Evolutionary conservation across 2,797 vertebrate species (phyloP).

Genomic region (Phalloptychus januarius): DNA sequence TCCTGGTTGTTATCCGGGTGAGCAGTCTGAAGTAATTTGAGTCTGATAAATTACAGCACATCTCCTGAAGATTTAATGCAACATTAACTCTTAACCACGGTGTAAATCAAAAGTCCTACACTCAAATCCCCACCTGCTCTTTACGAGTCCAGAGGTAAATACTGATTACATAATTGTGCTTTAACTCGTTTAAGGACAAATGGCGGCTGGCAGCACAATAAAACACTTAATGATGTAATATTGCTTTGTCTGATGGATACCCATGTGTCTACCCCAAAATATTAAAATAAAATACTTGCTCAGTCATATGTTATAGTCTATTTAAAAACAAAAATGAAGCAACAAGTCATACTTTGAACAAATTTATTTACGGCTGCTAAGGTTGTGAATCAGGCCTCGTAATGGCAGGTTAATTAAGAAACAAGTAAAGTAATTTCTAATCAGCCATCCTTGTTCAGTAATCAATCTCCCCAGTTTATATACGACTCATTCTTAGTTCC

Average conservation of each 20-base stretch:
- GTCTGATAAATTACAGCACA: slow-evolving; percentile 19
- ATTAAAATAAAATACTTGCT: no score
- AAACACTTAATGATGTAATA: not conserved
- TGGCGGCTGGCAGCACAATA: not conserved
- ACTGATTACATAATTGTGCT: not conserved
- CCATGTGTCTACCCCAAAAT: no score
- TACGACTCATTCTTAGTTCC: no score
- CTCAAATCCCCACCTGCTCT: not conserved
- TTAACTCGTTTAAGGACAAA: not conserved
- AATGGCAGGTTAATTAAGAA: no score
- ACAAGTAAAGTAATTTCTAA: no score
- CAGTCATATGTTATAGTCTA: no score
- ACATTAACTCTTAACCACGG: slow-evolving; percentile 19
- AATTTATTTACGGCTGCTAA: no score
- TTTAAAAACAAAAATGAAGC: no score
- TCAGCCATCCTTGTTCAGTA: no score
- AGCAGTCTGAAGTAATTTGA: slow-evolving; percentile 26
- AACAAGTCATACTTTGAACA: no score
- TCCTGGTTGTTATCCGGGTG: not conserved
- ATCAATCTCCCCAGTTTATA: no score
- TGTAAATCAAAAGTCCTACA: slow-evolving; percentile 13
- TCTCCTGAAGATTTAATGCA: slow-evolving; percentile 27
- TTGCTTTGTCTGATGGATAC: not conserved
- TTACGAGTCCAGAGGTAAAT: not conserved
- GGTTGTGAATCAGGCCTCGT: no score